phyloP scores from a whole-genome alignment of 2,113 vertebrate genomes.

The Pristiophorus japonicus region DNA sequence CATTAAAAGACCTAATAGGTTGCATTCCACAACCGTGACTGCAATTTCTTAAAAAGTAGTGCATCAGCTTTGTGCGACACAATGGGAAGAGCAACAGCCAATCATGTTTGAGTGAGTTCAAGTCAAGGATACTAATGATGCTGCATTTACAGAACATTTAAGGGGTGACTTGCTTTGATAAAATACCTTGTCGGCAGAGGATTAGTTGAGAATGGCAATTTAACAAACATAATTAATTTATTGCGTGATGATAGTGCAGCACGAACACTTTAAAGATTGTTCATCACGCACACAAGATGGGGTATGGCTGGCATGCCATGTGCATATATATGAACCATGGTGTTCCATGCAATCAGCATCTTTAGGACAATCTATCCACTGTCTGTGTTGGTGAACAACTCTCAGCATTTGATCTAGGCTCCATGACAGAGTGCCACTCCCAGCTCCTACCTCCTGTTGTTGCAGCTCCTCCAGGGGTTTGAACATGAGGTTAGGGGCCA shows the following conservation, averaged over 20 bases:
- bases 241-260: background rate
- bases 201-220: conserved; percentile 18
- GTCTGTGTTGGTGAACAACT: background rate
- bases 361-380: background rate
- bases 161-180: background rate
- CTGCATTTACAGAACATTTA: background rate
- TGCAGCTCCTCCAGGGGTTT: background rate
- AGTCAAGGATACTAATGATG: background rate
- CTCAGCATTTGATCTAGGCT: background rate
- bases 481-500: background rate
- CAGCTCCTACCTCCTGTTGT: background rate
- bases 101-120: background rate
- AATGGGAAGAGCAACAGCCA: background rate
- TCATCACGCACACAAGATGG: background rate
- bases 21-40: conserved; percentile 8
- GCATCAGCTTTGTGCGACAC: background rate
- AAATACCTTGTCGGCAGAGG: background rate
- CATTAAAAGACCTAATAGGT: background rate
- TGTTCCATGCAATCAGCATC: background rate
- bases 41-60: background rate
- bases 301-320: background rate
- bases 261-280: background rate
- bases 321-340: background rate
- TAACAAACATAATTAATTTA: background rate
- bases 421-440: background rate